These are phyloP conservation scores for Danaus chrysippus DNA, from an alignment of 2,888 invertebrate genomes.

Conservation along the genomic window DNA sequence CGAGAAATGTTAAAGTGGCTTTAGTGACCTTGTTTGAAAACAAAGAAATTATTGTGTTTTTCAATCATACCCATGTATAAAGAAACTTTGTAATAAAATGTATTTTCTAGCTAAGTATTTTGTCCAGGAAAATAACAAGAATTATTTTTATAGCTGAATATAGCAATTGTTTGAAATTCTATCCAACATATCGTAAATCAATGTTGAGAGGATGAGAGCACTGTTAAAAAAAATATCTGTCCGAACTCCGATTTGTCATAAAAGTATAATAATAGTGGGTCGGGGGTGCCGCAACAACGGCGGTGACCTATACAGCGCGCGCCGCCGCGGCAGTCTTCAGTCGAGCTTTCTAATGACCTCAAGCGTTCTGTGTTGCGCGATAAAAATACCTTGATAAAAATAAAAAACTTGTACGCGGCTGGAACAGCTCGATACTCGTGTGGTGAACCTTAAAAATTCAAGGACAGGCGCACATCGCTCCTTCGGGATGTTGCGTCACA, in stretches of 20 bases:
- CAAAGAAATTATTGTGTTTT: background rate
- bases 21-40: slow-evolving; percentile 7
- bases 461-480: slow-evolving; percentile 60
- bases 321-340: slow-evolving; percentile 75
- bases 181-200: slow-evolving; percentile 2
- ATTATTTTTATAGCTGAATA: too few relatives aligned
- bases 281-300: slow-evolving; percentile 74
- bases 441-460: slow-evolving; percentile 45
- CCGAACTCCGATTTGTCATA: slow-evolving; percentile 77
- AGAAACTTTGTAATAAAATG: background rate
- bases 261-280: slow-evolving; percentile 79
- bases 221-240: slow-evolving; percentile 48
- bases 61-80: background rate
- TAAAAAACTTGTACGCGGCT: slow-evolving; percentile 57
- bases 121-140: too few relatives aligned
- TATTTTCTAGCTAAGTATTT: too few relatives aligned
- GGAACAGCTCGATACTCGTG: slow-evolving; percentile 56
- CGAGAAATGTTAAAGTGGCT: slow-evolving; percentile 24
- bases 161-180: too few relatives aligned
- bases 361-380: slow-evolving; percentile 70
- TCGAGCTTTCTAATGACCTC: slow-evolving; percentile 77
- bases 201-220: slow-evolving; percentile 16
- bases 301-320: slow-evolving; percentile 74
- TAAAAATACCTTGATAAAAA: slow-evolving; percentile 49
- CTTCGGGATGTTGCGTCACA: slow-evolving; percentile 40